Evolutionary conservation across 2,888 invertebrate species (phyloP).

Genomic region (Sinhomidia bicolor): DNA sequence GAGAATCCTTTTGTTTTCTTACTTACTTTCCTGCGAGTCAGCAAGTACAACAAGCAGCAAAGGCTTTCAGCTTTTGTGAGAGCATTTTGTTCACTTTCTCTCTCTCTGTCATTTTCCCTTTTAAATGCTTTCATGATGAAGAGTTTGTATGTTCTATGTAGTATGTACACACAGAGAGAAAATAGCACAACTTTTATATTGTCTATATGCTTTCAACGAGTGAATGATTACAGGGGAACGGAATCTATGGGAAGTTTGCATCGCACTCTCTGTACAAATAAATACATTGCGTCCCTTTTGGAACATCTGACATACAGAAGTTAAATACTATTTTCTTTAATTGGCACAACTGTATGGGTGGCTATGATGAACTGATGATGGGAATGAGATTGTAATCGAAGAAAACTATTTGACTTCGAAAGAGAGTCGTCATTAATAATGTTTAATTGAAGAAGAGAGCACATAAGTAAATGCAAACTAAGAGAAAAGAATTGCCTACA

Average conservation of each 20-base stretch:
- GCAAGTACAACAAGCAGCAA: conserved; percentile 46
- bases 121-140: conserved; percentile 63
- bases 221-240: conserved; percentile 58
- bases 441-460: background rate
- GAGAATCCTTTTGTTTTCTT: conserved; percentile 71
- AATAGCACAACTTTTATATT: conserved; percentile 18
- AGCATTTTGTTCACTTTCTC: conserved; percentile 52
- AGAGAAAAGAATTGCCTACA: background rate
- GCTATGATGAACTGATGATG: conserved; percentile 41
- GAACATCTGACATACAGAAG: no score
- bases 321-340: no score
- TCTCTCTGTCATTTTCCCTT: conserved; percentile 44
- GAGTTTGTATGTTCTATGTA: background rate
- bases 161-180: background rate
- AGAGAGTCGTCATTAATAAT: no score
- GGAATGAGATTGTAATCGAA: conserved; percentile 70
- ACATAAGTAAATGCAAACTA: background rate
- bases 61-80: conserved; percentile 44
- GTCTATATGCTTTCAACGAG: conserved; percentile 32
- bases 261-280: conserved; percentile 47
- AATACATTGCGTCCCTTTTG: no score
- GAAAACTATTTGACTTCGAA: conserved; percentile 67
- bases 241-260: conserved; percentile 66
- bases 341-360: background rate
- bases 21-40: no score